These are phyloP conservation scores for Ptilodon capucinus DNA, from an alignment of 2,888 invertebrate species.

Conservation along the genomic window DNA sequence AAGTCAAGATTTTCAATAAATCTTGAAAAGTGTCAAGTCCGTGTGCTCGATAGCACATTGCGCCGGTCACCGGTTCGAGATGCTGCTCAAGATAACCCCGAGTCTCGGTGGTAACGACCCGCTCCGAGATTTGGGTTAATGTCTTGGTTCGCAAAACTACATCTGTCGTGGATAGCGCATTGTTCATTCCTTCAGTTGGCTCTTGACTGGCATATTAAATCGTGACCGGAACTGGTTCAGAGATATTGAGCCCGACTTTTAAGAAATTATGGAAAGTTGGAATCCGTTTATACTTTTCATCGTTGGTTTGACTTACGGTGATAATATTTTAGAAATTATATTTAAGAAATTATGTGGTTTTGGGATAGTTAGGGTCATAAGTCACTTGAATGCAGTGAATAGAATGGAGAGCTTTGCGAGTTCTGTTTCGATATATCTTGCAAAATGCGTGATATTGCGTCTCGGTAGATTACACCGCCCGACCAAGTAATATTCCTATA, in stretches of 20 bases:
- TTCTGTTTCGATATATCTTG: not conserved
- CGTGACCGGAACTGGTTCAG: not conserved
- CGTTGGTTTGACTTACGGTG: too few species aligned
- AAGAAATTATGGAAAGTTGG: too few species aligned
- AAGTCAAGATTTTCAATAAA: conserved; percentile 11
- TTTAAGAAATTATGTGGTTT: too few species aligned
- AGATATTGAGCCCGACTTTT: not conserved
- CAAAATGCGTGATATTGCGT: not conserved
- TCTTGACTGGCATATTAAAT: not conserved
- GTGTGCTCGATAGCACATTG: conserved; percentile 9
- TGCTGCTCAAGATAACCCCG: conserved; percentile 28
- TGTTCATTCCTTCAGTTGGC: conserved; percentile 20
- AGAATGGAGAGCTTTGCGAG: too few species aligned
- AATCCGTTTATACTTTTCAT: too few species aligned
- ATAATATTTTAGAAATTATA: too few species aligned
- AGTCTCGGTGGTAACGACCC: conserved; percentile 33
- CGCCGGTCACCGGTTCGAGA: conserved; percentile 19
- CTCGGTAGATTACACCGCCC: conserved; percentile 1
- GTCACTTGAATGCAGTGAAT: too few species aligned
- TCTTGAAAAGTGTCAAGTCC: conserved; percentile 23
- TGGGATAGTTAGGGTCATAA: too few species aligned
- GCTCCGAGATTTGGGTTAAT: conserved; percentile 44
- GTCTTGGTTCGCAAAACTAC: conserved; percentile 31
- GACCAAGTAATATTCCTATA: conserved; percentile 22
- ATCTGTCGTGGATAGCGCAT: conserved; percentile 25